Base-by-base conservation (phyloP, 2,888 invertebrate genomes). In the Dicroscelio sp. region DNA sequence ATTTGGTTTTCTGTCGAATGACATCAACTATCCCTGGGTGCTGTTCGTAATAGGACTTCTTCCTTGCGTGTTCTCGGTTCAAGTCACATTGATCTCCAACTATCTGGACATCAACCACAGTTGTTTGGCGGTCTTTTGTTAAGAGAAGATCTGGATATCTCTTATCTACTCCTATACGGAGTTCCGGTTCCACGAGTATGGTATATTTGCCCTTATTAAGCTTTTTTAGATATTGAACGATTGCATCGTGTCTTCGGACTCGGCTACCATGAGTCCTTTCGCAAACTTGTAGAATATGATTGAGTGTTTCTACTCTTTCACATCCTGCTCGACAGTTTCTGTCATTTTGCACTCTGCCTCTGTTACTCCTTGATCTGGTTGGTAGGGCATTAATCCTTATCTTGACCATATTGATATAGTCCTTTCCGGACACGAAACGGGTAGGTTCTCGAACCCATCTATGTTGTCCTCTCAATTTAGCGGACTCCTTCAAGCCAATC, bases 321-420 rank as follows among this genome's bases (percentile, higher is more conserved):
- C 96, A 96, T 14, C 95, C 95, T 1, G 95, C 96, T 43, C 96
- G 93, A 58, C 92, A 92, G 27, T 10, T 14, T 12, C 69, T 30
- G 30, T 92, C 78, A 5, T 20, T 14, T 1, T 52, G 8, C 33
- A 2, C 65, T 8, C 94, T 69, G 0, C 96, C 95, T 38, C 96
- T 91, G 5, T 94, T 90, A 0, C 92, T 94, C 52, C 96, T 80
- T 0, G 95, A 91, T 30, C 93, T 86, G 0, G 95, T 94, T 0
- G 96, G 96, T 1, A 96, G 90, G 10, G 95, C 93, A 73, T 96
- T 96, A 0, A 96, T 96, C 3, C 95, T 90, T 3, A 95, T 88
- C 5, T 95, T 95, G 23, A 93, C 88, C 30, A 93, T 94, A 60
- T 96, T 94, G 35, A 96, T 90, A 86, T 86, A 97, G 86, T 96